A percentile compares a stretch with the other conserved stretches of the same genome.
These are phyloP conservation scores for Synanthedon myopaeformis DNA, from an alignment of 2,888 invertebrate genomes.

Conservation along the genomic window DNA sequence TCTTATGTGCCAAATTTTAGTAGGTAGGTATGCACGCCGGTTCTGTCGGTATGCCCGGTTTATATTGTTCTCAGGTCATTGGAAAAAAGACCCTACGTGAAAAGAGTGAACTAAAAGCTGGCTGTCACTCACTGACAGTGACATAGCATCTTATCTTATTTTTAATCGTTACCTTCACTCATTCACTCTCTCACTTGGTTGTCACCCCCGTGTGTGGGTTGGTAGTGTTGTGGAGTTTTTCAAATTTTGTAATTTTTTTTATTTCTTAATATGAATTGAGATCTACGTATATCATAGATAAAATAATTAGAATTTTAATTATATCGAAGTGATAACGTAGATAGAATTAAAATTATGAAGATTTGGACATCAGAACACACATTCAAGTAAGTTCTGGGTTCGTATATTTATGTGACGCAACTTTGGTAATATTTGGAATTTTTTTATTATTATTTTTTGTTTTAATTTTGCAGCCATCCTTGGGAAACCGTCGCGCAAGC, in stretches of 20 bases:
- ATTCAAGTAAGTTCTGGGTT: slow-evolving; percentile 79
- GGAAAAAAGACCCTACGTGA: no score
- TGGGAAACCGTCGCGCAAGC: slow-evolving; percentile 99
- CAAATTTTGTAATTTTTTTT: background rate
- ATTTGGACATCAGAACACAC: slow-evolving; percentile 96
- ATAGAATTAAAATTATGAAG: slow-evolving; percentile 74
- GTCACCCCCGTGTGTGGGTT: no score
- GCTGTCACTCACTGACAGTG: no score
- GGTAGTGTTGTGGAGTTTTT: no score
- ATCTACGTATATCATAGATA: slow-evolving; percentile 20
- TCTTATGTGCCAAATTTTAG: no score
- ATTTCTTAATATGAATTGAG: slow-evolving; percentile 28
- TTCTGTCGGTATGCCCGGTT: no score
- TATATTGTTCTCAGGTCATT: no score
- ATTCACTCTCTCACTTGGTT: no score
- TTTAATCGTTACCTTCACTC: no score
- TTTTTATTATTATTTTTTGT: slow-evolving; percentile 6
- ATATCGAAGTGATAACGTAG: background rate
- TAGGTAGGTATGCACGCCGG: no score
- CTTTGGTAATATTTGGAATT: slow-evolving; percentile 10
- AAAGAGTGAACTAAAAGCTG: no score
- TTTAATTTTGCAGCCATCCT: slow-evolving; percentile 80
- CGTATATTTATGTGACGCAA: slow-evolving; percentile 43
- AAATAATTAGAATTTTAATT: slow-evolving; percentile 31
- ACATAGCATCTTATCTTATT: no score